These are phyloP conservation scores for Cataglyphis altisquamis DNA, from an alignment of 2,888 invertebrate species.

Conservation along the genomic window DNA sequence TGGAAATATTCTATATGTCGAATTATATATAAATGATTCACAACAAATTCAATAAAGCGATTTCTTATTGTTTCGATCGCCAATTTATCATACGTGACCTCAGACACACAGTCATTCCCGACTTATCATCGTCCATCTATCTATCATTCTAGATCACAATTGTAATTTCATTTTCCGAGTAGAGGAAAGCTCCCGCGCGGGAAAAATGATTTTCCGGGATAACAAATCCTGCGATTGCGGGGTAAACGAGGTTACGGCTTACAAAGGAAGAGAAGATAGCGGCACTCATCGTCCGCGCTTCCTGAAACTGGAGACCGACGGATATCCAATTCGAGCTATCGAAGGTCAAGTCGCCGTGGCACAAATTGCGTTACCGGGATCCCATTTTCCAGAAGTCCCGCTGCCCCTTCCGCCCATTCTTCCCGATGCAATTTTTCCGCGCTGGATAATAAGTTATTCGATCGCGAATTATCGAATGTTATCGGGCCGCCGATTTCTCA, in stretches of 20 bases:
- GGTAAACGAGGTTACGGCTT: conserved; percentile 57
- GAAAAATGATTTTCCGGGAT: conserved; percentile 57
- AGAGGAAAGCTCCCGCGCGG: neutral
- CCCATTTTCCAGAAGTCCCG: conserved; percentile 28
- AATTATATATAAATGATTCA: conserved; percentile 14
- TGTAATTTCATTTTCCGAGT: conserved; percentile 40
- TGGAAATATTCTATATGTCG: neutral
- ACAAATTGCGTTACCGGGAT: conserved; percentile 75
- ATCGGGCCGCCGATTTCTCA: conserved; percentile 46
- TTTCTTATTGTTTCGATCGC: conserved; percentile 23
- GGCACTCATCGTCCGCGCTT: conserved; percentile 39
- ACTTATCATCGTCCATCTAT: conserved; percentile 51
- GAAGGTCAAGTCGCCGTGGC: conserved; percentile 76
- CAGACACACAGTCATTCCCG: conserved; percentile 36
- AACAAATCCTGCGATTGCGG: conserved; percentile 56
- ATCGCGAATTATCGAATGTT: conserved; percentile 55
- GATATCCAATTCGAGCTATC: conserved; percentile 76
- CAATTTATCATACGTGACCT: conserved; percentile 17
- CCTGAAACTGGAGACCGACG: conserved; percentile 72
- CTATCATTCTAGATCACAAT: conserved; percentile 47
- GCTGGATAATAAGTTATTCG: conserved; percentile 68
- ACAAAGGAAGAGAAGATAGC: conserved; percentile 62
- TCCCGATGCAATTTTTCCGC: conserved; percentile 66
- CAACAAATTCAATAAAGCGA: conserved; percentile 23
- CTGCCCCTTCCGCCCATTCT: conserved; percentile 67